Evolutionary conservation across 2,888 invertebrate genomes (phyloP).

Genomic region (Oscheius onirici): DNA sequence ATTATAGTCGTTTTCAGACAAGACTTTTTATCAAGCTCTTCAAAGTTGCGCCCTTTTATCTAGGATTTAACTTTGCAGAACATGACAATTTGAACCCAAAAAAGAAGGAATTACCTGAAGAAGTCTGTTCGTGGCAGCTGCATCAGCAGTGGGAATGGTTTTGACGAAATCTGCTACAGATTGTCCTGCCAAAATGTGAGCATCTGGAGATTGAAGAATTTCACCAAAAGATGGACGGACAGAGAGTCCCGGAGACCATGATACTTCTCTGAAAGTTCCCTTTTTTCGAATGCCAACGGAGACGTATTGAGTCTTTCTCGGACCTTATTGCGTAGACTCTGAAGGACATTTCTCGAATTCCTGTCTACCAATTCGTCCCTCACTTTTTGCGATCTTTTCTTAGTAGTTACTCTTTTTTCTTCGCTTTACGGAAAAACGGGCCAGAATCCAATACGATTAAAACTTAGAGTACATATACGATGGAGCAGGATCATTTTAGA

Average conservation of each 20-base stretch:
- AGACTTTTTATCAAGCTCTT: no score
- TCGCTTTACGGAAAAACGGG: no score
- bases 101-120: slow-evolving; percentile 42
- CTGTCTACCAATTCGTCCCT: background rate
- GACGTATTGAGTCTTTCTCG: no score
- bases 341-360: background rate
- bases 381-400: background rate
- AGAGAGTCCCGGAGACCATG: slow-evolving; percentile 30
- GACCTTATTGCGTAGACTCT: no score
- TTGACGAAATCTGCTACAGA: slow-evolving; percentile 34
- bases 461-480: no score
- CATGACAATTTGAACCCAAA: no score
- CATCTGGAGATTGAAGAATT: slow-evolving; percentile 24
- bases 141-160: slow-evolving; percentile 22
- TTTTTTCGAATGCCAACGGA: no score
- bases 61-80: no score
- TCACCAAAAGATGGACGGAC: slow-evolving; percentile 32
- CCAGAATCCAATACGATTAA: no score
- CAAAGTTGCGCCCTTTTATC: no score
- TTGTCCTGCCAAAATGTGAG: slow-evolving; percentile 21
- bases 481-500: no score
- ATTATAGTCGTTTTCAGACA: no score
- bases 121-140: slow-evolving; percentile 46
- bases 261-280: slow-evolving; percentile 21
- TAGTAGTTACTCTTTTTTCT: background rate